A percentile compares a stretch with the other conserved stretches of the same genome.
phyloP scores from a whole-genome alignment of 2,888 invertebrate species.

The Drosophila buzzatii region DNA sequence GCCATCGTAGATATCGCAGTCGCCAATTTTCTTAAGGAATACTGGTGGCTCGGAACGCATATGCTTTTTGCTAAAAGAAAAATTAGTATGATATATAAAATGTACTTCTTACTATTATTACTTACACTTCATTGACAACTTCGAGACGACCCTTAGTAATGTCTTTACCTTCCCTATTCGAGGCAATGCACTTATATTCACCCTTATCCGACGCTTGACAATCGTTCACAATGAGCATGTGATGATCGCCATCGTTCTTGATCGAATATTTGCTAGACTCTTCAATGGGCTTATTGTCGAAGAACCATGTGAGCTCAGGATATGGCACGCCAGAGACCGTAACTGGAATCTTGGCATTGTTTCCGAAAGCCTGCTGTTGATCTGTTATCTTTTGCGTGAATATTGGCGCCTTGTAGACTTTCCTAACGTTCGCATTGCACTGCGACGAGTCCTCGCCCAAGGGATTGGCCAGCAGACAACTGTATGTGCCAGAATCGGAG shows the following conservation, averaged over 20 bases:
- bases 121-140: constrained; percentile 94
- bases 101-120: neutral
- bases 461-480: constrained; percentile 91
- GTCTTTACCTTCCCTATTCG: constrained; percentile 92
- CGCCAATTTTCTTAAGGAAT: constrained; percentile 95
- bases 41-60: constrained; percentile 93
- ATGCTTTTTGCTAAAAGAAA: constrained; percentile 88
- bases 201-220: constrained; percentile 90
- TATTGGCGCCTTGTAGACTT: constrained; percentile 91
- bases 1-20: constrained; percentile 93
- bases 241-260: constrained; percentile 91
- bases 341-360: constrained; percentile 93
- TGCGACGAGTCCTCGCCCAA: constrained; percentile 90
- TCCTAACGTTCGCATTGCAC: constrained; percentile 91
- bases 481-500: constrained; percentile 92
- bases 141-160: constrained; percentile 90
- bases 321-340: constrained; percentile 92
- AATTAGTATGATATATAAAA: neutral
- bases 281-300: constrained; percentile 90
- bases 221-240: constrained; percentile 91
- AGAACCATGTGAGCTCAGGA: constrained; percentile 95
- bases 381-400: constrained; percentile 90
- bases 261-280: constrained; percentile 91
- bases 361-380: constrained; percentile 89
- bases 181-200: constrained; percentile 91